A percentile compares a stretch with the other conserved stretches of the same genome.
Conservation (phyloP, 1,140 invertebrate genomes). For the Heliconius congener region DNA sequence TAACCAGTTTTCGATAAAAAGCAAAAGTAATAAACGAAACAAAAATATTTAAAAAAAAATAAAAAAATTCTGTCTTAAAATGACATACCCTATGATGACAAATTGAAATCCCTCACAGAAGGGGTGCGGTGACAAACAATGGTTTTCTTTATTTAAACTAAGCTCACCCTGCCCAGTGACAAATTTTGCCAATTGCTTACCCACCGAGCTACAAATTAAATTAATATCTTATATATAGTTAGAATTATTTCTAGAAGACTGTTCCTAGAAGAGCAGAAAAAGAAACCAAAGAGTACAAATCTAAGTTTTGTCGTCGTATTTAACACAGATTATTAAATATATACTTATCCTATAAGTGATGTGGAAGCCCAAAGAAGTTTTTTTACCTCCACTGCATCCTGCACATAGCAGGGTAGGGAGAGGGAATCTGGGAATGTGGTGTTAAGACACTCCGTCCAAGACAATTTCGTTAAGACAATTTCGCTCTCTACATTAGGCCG, state of each 20-base stretch:
- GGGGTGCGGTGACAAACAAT: conserved; percentile 49
- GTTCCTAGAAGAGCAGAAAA: no score
- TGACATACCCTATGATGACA: conserved; percentile 36
- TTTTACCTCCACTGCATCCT: no score
- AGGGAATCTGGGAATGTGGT: no score
- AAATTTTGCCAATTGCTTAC: conserved; percentile 63
- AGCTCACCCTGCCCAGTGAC: conserved; percentile 43
- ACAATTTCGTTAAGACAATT: no score
- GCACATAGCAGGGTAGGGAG: no score
- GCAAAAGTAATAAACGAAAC: not conserved
- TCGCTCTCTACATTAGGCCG: no score
- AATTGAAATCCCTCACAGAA: conserved; percentile 44
- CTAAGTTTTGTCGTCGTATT: no score
- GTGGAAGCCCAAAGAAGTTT: no score
- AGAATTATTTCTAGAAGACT: not conserved
- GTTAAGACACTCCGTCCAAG: no score
- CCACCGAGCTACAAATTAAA: conserved; percentile 41
- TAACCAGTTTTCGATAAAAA: not conserved
- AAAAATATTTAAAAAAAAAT: not conserved
- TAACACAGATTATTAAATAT: no score
- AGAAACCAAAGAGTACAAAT: no score
- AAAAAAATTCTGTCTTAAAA: not conserved
- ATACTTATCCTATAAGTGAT: no score
- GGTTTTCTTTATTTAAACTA: conserved; percentile 50
- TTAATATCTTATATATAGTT: conserved; percentile 16